Conservation (phyloP, 2,797 vertebrate species). For the Lepus townsendii region DNA sequence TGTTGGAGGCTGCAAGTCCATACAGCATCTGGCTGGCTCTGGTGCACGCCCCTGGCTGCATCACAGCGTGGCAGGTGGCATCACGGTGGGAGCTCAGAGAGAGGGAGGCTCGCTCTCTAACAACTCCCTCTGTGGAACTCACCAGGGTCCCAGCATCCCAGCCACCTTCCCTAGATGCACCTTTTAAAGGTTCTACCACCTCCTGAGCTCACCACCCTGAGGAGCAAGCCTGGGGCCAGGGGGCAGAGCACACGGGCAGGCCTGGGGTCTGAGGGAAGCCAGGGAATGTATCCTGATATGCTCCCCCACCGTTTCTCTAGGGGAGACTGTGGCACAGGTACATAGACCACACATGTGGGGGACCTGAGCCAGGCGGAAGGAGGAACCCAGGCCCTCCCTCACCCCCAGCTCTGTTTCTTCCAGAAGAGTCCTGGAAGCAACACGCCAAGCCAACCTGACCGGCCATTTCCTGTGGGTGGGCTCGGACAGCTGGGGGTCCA, state of each 20-base stretch:
- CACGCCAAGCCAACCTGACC: constrained; percentile 93
- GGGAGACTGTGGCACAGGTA: neutral
- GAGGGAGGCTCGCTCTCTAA: too few species aligned
- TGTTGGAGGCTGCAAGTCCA: neutral
- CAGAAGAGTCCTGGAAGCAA: constrained; percentile 94
- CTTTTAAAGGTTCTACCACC: neutral
- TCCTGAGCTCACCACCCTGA: neutral
- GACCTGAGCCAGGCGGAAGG: neutral
- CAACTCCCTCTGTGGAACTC: neutral
- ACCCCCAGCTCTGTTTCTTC: neutral
- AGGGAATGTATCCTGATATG: neutral
- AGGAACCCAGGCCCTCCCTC: neutral
- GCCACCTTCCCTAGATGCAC: too few species aligned
- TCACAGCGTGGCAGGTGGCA: neutral
- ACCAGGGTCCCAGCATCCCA: neutral
- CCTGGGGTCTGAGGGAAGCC: neutral
- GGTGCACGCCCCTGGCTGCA: neutral
- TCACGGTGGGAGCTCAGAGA: neutral
- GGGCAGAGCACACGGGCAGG: neutral
- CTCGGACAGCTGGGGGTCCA: constrained; percentile 96
- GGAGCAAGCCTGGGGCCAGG: neutral
- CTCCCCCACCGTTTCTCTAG: neutral
- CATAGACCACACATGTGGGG: neutral
- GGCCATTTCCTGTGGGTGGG: constrained; percentile 97
- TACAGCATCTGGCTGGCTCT: neutral